Evolutionary conservation across 2,888 invertebrate genomes (phyloP), one percentile per base, ranked within the genome.

Genomic region (Lacanobia oleracea): DNA sequence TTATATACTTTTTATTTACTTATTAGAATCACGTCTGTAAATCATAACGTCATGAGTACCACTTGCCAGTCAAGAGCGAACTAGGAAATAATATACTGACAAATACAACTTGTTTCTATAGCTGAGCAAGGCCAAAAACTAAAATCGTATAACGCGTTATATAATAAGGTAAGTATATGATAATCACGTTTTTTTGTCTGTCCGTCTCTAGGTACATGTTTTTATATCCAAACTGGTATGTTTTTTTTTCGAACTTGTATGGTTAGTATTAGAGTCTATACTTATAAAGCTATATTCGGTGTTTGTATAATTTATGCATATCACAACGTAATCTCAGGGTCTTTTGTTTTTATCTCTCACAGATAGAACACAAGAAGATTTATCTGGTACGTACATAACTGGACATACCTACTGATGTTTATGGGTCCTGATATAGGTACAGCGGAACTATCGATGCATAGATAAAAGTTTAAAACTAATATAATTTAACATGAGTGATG

Each of bases 81-180:
- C n/a, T 75, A 75, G 23, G 23, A 69, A 37, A 18, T 14, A 50
- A 45, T 18, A 48, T 48, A 48, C n/a, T n/a, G n/a, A n/a, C 48
- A 48, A 18, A 18, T 48, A 43, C 23, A 63, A 76, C 70, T 64
- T 54, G 77, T 70, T 60, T 76, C 50, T 21, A 12, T 12, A 68
- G 23, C n/a, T 27, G 12, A 23, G 37, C 75, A 70, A 70, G 60
- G 77, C 1, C 70, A 53, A 51, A 67, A 67, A 48, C 54, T 23
- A 60, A 63, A 76, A 64, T 64, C 50, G 63, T 50, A 14, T 9
- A 60, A 18, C 18, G 12, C 48, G 27, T 59, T 59, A 59, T 66
- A 33, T 56, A 59, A 37, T 12, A 48, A 50, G 18, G 12, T n/a
- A n/a, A n/a, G n/a, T 57, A 48, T 63, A 60, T 54, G 43, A 18